Evolutionary conservation across 2,888 invertebrate species (phyloP).

Genomic region (Lasioglossum pauxillum): DNA sequence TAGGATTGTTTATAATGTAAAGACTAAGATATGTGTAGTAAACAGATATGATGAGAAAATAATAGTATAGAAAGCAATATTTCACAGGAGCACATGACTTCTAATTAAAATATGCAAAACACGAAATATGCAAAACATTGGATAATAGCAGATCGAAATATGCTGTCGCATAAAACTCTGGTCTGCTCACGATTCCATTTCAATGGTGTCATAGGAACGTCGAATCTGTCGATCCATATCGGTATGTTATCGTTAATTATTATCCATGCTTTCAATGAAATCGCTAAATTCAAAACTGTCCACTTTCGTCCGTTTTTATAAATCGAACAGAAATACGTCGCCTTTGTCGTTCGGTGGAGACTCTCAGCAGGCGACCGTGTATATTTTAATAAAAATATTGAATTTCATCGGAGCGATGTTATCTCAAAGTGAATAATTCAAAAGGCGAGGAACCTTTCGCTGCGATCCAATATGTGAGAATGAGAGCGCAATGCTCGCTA

Average conservation of each 20-base stretch:
- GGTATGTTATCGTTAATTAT: not conserved
- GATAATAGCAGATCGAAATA: not conserved
- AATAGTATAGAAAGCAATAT: not conserved
- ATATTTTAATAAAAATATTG: conserved; percentile 7
- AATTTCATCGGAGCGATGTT: not conserved
- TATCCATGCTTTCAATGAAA: not conserved
- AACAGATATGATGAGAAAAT: not conserved
- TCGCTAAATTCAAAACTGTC: not conserved
- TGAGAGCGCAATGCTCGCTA: not conserved
- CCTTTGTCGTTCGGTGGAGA: not conserved
- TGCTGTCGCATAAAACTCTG: not conserved
- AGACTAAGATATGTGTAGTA: not conserved
- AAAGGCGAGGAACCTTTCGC: not conserved
- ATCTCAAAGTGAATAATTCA: conserved; percentile 10
- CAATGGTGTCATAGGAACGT: not conserved
- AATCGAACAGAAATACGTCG: not conserved
- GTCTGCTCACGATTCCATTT: not conserved
- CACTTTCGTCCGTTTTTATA: not conserved
- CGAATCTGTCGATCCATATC: not conserved
- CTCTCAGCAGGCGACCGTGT: not conserved
- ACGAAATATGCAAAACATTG: not conserved
- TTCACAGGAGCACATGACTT: not conserved
- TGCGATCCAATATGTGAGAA: not conserved
- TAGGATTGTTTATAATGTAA: not conserved
- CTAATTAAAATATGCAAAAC: conserved; percentile 8